Conservation (phyloP, 2,113 vertebrate species). For the Forbesichthys papilliferus region DNA sequence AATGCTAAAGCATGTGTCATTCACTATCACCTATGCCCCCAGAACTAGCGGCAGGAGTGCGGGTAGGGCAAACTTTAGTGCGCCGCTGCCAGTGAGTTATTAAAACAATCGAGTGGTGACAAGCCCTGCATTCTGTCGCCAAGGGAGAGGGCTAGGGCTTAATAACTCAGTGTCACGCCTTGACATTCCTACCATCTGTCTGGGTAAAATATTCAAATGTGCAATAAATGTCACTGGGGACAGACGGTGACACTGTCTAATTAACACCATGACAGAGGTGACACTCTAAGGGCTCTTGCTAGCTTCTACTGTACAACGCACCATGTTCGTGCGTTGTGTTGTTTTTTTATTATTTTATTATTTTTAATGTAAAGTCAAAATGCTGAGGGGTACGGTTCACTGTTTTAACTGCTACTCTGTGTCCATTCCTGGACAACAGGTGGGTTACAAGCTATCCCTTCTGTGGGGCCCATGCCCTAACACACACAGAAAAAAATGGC, state of each 20-base stretch:
- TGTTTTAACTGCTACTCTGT: conserved; percentile 27
- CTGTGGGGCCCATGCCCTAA: conserved; percentile 41
- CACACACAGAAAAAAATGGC: conserved; percentile 48
- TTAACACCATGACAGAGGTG: conserved; percentile 80
- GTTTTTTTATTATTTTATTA: conserved; percentile 9
- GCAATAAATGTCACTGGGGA: conserved; percentile 81
- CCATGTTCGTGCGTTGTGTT: conserved; percentile 19
- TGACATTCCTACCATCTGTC: conserved; percentile 85
- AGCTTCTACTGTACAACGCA: conserved; percentile 61
- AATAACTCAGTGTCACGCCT: conserved; percentile 82
- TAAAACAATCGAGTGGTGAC: conserved; percentile 78
- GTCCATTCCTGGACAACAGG: conserved; percentile 43
- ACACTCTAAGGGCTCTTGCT: conserved; percentile 68
- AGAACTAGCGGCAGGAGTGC: conserved; percentile 39
- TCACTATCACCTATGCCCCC: conserved; percentile 52
- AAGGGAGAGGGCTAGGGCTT: conserved; percentile 74
- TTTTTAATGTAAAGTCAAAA: conserved; percentile 47
- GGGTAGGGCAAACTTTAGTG: conserved; percentile 63
- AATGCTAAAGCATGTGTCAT: not conserved
- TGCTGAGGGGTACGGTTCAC: conserved; percentile 25
- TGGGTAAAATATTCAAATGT: conserved; percentile 84
- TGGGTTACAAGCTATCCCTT: conserved; percentile 38
- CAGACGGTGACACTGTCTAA: conserved; percentile 78
- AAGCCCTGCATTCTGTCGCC: conserved; percentile 69
- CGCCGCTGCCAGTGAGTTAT: conserved; percentile 64